Evolutionary conservation across 2,888 invertebrate species (phyloP).

Genomic region (Apodemia hepburni): DNA sequence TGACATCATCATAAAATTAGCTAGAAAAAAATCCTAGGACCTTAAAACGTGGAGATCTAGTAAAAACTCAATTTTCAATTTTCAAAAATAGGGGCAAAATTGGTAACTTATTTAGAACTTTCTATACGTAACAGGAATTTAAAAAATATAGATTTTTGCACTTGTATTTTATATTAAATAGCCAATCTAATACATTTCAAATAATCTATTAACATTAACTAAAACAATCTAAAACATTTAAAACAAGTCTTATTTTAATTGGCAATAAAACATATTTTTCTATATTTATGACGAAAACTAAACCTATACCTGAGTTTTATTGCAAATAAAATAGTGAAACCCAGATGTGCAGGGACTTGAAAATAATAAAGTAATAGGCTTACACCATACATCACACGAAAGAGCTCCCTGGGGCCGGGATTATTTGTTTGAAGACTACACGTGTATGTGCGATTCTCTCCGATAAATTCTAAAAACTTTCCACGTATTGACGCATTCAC

Average conservation of each 20-base stretch:
- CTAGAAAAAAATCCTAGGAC: too few relatives aligned
- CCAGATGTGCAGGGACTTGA: not conserved
- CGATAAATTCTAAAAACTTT: constrained; percentile 11
- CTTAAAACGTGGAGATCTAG: too few relatives aligned
- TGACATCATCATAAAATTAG: too few relatives aligned
- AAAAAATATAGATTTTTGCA: too few relatives aligned
- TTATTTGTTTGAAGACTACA: constrained; percentile 2
- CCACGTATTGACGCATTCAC: constrained; percentile 8
- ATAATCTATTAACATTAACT: too few relatives aligned
- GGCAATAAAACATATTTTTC: not conserved
- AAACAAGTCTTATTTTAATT: not conserved
- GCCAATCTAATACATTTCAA: too few relatives aligned
- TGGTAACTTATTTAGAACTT: too few relatives aligned
- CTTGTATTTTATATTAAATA: too few relatives aligned
- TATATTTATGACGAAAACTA: not conserved
- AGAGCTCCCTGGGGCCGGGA: not conserved
- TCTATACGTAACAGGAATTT: too few relatives aligned
- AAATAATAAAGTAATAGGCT: constrained; percentile 1
- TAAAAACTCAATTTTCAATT: too few relatives aligned
- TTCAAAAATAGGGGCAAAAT: too few relatives aligned
- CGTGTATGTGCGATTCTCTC: not conserved
- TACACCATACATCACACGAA: not conserved
- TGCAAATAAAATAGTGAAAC: not conserved
- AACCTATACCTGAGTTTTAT: not conserved
- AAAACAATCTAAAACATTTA: not conserved